Conservation (phyloP, 2,797 vertebrate genomes). For the Taeniopygia guttata region DNA sequence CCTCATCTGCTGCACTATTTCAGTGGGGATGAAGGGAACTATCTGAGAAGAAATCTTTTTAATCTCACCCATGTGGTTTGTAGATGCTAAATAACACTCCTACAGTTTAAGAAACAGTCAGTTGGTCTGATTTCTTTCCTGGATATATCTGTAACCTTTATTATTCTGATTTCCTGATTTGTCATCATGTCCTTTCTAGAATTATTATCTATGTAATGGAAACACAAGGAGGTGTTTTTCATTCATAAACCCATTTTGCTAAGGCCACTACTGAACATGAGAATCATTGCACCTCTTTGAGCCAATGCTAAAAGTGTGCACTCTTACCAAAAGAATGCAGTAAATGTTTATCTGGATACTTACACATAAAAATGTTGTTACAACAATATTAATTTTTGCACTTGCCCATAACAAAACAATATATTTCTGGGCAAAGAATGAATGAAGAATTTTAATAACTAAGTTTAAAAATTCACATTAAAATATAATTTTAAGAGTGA, state of each 20-base stretch:
- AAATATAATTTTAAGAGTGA: background rate
- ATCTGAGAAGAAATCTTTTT: background rate
- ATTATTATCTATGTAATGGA: background rate
- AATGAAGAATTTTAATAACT: background rate
- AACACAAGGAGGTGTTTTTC: background rate
- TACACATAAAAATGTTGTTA: background rate
- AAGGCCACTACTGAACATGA: background rate
- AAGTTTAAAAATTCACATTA: background rate
- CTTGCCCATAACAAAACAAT: background rate
- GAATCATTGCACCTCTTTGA: background rate
- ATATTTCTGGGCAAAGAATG: background rate
- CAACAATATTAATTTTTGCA: background rate
- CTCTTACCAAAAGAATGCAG: background rate
- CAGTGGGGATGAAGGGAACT: background rate
- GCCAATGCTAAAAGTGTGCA: background rate
- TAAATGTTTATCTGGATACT: background rate
- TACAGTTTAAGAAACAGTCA: background rate
- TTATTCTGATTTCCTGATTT: background rate
- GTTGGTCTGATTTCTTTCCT: background rate
- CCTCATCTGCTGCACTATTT: background rate
- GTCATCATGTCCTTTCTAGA: background rate
- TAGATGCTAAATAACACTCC: background rate
- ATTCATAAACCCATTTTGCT: background rate
- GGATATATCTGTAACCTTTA: background rate
- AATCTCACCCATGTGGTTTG: background rate